These are phyloP conservation scores for Bursaphelenchus mucronatus DNA, from an alignment of 1,140 invertebrate genomes.

Conservation along the genomic window DNA sequence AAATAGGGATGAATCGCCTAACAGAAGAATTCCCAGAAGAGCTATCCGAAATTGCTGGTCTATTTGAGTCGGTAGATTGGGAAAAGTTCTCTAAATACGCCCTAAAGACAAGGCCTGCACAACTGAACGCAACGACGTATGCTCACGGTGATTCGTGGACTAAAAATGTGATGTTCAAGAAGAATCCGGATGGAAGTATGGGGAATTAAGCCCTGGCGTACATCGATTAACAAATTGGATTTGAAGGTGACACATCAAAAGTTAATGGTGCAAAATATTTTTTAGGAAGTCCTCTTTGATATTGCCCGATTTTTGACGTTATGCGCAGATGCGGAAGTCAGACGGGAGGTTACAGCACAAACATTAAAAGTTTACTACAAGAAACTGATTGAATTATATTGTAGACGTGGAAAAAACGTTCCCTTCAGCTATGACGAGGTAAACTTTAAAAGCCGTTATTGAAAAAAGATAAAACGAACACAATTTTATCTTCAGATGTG, in stretches of 20 bases:
- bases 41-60: too few species aligned
- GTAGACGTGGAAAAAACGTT: not conserved
- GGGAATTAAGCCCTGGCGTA: not conserved
- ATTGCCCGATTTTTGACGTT: slow-evolving; percentile 12
- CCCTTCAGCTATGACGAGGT: too few species aligned
- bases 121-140: not conserved
- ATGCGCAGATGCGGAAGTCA: not conserved
- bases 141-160: slow-evolving; percentile 14
- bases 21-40: too few species aligned
- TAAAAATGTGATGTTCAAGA: slow-evolving; percentile 12
- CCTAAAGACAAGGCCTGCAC: not conserved
- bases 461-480: too few species aligned
- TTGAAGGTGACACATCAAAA: slow-evolving; percentile 1
- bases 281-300: slow-evolving; percentile 21
- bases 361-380: not conserved
- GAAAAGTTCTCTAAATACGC: not conserved
- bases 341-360: not conserved
- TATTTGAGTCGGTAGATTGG: too few species aligned
- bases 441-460: too few species aligned
- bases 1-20: too few species aligned
- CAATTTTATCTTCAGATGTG: too few species aligned
- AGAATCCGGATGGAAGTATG: not conserved
- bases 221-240: slow-evolving; percentile 10
- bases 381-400: not conserved
- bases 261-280: not conserved